A percentile compares a stretch with the other conserved stretches of the same genome.
These are phyloP conservation scores for Clivina fossor DNA, from an alignment of 2,888 invertebrate species.

Conservation along the genomic window DNA sequence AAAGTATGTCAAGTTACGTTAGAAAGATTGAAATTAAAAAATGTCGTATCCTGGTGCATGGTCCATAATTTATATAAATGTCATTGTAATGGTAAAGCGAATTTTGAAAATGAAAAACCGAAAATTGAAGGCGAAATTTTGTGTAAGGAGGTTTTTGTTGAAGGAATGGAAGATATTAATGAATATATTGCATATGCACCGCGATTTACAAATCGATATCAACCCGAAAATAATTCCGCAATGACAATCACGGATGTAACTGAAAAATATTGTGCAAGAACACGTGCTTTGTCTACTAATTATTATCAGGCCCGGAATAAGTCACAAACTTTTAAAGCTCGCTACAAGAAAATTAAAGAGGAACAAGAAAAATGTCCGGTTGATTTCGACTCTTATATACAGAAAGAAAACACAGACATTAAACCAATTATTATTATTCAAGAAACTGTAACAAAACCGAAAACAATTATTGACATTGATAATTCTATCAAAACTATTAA, in stretches of 20 bases:
- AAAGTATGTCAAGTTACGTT: slow-evolving; percentile 48
- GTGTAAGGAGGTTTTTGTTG: slow-evolving; percentile 9
- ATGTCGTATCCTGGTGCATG: slow-evolving; percentile 67
- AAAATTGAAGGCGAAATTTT: slow-evolving; percentile 8
- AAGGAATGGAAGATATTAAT: background rate
- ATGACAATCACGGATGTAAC: slow-evolving; percentile 23
- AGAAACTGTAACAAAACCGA: background rate
- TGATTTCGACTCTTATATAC: no score
- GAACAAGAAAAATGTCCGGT: slow-evolving; percentile 23
- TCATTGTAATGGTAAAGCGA: slow-evolving; percentile 60
- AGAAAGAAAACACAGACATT: no score
- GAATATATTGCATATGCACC: slow-evolving; percentile 25
- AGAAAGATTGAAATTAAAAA: slow-evolving; percentile 48
- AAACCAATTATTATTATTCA: no score
- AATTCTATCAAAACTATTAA: background rate
- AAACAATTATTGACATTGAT: background rate
- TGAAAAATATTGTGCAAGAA: slow-evolving; percentile 36
- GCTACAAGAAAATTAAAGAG: slow-evolving; percentile 24
- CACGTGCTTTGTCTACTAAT: slow-evolving; percentile 37
- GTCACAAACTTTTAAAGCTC: slow-evolving; percentile 31
- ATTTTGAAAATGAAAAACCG: slow-evolving; percentile 34
- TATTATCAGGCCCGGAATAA: slow-evolving; percentile 38
- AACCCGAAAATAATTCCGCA: background rate
- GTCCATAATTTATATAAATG: slow-evolving; percentile 67
- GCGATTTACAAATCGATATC: slow-evolving; percentile 9